Percentiles rank a stretch among this genome's conserved stretches.
Conservation (phyloP, 1,140 invertebrate genomes). For the Chymomyza costata region DNA sequence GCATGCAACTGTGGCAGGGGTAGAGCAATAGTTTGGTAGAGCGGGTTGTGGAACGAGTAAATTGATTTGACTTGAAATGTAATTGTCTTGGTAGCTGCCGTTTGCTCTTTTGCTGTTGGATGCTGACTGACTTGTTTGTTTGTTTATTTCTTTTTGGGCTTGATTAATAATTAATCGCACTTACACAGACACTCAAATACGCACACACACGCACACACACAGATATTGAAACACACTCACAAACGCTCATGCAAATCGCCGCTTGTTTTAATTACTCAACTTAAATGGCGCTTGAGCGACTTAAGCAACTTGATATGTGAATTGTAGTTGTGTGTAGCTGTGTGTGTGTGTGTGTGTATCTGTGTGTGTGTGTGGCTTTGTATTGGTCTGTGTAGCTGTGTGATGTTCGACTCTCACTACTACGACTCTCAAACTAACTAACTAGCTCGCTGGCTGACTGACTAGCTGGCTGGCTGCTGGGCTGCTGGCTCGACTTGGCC, state of each 20-base stretch:
- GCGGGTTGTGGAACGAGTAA: slow-evolving; percentile 4
- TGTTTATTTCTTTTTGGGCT: slow-evolving; percentile 53
- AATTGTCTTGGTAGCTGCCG: slow-evolving; percentile 59
- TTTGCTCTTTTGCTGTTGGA: slow-evolving; percentile 24
- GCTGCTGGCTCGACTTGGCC: slow-evolving; percentile 36
- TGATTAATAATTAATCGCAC: slow-evolving; percentile 71
- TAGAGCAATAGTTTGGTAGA: no score
- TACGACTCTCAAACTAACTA: slow-evolving; percentile 61
- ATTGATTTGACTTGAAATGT: slow-evolving; percentile 51
- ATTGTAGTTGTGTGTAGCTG: background rate
- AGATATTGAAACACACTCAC: slow-evolving; percentile 11
- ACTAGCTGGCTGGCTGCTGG: background rate
- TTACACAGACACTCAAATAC: slow-evolving; percentile 23
- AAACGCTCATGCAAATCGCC: slow-evolving; percentile 45
- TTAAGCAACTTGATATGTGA: slow-evolving; percentile 60
- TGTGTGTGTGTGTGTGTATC: slow-evolving; percentile 18
- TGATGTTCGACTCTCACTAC: slow-evolving; percentile 63
- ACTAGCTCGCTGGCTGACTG: slow-evolving; percentile 47
- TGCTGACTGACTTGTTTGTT: slow-evolving; percentile 63
- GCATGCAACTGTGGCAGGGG: slow-evolving; percentile 9
- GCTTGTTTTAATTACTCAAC: slow-evolving; percentile 67
- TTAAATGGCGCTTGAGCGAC: slow-evolving; percentile 70
- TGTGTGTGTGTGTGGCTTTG: slow-evolving; percentile 23
- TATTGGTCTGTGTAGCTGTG: slow-evolving; percentile 34
- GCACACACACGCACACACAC: slow-evolving; percentile 16